Conservation (phyloP, 2,113 vertebrate genomes). For the Takifugu flavidus region DNA sequence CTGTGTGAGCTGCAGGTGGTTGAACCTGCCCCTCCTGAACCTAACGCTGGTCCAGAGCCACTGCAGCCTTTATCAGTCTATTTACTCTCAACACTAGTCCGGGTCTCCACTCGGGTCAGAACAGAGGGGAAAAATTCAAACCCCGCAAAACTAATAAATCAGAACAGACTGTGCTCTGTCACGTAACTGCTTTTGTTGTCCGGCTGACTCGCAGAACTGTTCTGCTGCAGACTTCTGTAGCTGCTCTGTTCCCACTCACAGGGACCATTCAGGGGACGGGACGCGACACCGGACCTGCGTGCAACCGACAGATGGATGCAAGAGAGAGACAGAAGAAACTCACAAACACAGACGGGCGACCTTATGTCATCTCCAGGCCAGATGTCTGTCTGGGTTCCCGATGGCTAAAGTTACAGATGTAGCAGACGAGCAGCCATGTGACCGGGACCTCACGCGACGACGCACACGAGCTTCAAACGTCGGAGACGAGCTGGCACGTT, state of each 20-base stretch:
- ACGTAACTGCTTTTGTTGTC: conserved; percentile 48
- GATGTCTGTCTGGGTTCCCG: conserved; percentile 40
- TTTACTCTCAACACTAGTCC: no score
- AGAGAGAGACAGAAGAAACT: conserved; percentile 5
- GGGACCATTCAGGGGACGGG: conserved; percentile 45
- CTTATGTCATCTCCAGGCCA: conserved; percentile 38
- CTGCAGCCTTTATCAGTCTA: no score
- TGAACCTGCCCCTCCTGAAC: no score
- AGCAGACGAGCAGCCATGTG: no score
- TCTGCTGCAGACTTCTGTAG: conserved; percentile 56
- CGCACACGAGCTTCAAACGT: no score
- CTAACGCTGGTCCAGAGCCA: no score
- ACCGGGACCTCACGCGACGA: conserved; percentile 2
- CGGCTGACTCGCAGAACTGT: conserved; percentile 35
- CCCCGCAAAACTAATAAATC: not conserved
- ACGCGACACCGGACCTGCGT: conserved; percentile 29
- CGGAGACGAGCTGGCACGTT: conserved; percentile 1
- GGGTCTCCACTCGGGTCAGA: no score
- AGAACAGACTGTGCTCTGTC: conserved; percentile 33
- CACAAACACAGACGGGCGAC: conserved; percentile 27
- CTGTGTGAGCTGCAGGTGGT: no score
- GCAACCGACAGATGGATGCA: not conserved
- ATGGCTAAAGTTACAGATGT: conserved; percentile 14
- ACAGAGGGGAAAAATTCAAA: no score
- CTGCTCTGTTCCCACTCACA: conserved; percentile 51